phyloP scores from a whole-genome alignment of 2,888 invertebrate genomes.

The Gibbula magus region DNA sequence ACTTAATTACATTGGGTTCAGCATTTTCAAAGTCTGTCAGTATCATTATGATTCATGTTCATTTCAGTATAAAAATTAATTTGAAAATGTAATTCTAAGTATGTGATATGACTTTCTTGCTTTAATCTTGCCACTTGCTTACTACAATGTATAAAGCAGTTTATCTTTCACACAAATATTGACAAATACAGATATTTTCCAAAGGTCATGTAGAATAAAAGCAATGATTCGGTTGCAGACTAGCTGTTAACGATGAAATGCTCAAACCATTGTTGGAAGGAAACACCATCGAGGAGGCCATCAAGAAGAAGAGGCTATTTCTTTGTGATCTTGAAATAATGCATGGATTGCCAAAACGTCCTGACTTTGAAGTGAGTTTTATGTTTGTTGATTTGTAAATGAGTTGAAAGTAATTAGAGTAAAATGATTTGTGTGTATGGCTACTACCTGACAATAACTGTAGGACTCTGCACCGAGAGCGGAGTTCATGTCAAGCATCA shows the following conservation, averaged over 20 bases:
- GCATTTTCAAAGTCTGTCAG: too few species aligned
- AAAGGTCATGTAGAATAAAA: neutral
- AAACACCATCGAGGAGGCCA: constrained; percentile 62
- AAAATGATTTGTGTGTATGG: neutral
- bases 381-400: neutral
- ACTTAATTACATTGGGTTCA: too few species aligned
- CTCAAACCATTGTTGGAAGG: constrained; percentile 72
- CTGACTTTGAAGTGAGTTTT: constrained; percentile 63
- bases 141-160: too few species aligned
- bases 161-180: too few species aligned
- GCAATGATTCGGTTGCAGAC: constrained; percentile 49
- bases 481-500: too few species aligned
- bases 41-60: too few species aligned
- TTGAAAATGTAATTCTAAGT: too few species aligned
- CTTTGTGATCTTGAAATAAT: constrained; percentile 73
- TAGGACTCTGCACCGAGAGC: neutral
- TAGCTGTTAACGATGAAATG: constrained; percentile 72
- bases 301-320: constrained; percentile 73
- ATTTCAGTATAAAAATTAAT: too few species aligned
- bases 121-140: too few species aligned
- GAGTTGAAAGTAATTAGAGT: too few species aligned
- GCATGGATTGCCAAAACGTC: constrained; percentile 63
- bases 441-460: neutral
- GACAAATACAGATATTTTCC: too few species aligned
- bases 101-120: neutral